Evolutionary conservation across 2,888 invertebrate genomes (phyloP).

Genomic region (Drosophila emarginata): DNA sequence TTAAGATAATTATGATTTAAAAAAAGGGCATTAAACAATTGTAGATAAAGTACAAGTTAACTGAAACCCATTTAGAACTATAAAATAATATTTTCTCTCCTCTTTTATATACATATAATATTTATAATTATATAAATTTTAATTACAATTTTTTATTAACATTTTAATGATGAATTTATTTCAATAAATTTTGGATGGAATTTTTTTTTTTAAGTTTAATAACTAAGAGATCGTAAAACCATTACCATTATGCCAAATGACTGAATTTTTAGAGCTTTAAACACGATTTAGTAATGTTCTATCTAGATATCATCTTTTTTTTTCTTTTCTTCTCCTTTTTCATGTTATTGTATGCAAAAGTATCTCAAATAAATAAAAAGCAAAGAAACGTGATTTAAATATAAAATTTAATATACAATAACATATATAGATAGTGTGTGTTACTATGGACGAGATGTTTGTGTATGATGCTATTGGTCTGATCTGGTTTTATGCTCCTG

Average conservation of each 20-base stretch:
- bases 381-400: slow-evolving; percentile 68
- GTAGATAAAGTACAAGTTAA: background rate
- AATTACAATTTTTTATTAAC: too few species aligned
- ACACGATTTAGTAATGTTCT: slow-evolving; percentile 56
- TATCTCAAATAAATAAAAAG: slow-evolving; percentile 14
- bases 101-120: too few species aligned
- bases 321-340: background rate
- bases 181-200: too few species aligned
- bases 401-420: slow-evolving; percentile 73
- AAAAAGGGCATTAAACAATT: slow-evolving; percentile 14
- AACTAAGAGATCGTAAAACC: background rate
- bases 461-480: slow-evolving; percentile 25
- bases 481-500: slow-evolving; percentile 1
- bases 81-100: too few species aligned
- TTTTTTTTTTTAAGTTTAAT: too few species aligned
- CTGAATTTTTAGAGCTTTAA: slow-evolving; percentile 41
- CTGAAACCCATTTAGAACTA: slow-evolving; percentile 31
- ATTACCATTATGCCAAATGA: background rate
- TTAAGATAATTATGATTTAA: slow-evolving; percentile 60
- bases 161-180: background rate
- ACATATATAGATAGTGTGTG: slow-evolving; percentile 23
- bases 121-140: too few species aligned
- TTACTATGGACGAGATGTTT: background rate
- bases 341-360: slow-evolving; percentile 60
- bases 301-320: slow-evolving; percentile 19